These are phyloP conservation scores for Acanthisitta chloris DNA, from an alignment of 2,113 vertebrate species.

Conservation along the genomic window DNA sequence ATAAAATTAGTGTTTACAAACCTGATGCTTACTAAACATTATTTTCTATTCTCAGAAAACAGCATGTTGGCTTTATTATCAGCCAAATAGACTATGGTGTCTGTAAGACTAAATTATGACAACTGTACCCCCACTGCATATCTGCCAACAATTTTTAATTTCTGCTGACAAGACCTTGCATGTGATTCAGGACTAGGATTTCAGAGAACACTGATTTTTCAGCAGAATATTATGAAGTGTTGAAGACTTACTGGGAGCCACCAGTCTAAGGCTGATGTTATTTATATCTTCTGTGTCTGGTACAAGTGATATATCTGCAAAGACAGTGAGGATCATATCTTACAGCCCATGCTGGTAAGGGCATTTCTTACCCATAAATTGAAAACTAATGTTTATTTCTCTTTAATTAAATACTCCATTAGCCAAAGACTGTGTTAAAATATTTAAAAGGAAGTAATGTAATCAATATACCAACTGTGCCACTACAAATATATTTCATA, in stretches of 20 bases:
- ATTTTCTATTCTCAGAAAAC: neutral
- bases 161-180: neutral
- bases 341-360: neutral
- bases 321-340: neutral
- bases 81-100: neutral
- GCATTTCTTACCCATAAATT: neutral
- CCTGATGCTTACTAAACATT: neutral
- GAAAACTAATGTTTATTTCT: slow-evolving; percentile 22
- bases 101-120: neutral
- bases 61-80: neutral
- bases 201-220: neutral
- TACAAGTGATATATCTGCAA: slow-evolving; percentile 18
- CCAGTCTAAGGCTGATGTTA: neutral
- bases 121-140: neutral
- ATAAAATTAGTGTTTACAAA: neutral
- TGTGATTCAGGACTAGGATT: neutral
- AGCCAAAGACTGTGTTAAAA: slow-evolving; percentile 6
- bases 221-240: neutral
- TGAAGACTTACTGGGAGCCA: neutral
- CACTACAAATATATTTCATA: neutral
- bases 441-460: neutral
- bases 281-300: neutral
- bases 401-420: slow-evolving; percentile 33
- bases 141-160: neutral
- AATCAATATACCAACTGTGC: neutral